A percentile compares a stretch with the other conserved stretches of the same genome.
phyloP scores from a whole-genome alignment of 2,797 vertebrate genomes.

The Psittacula derbiana region DNA sequence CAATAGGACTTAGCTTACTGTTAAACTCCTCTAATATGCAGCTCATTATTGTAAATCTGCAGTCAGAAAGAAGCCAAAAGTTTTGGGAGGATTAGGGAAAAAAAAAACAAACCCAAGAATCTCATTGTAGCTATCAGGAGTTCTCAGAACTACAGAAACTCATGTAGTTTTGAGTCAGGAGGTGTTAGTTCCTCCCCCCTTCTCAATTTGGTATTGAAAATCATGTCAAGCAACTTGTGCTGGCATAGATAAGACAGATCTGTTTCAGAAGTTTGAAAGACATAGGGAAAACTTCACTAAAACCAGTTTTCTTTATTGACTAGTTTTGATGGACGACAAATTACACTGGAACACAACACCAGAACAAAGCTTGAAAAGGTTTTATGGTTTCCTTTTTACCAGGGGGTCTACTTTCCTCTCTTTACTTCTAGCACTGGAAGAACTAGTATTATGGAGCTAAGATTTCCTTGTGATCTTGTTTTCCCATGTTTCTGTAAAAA shows the following conservation, averaged over 20 bases:
- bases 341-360: not conserved
- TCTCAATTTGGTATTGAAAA: not conserved
- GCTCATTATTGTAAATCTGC: not conserved
- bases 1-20: not conserved
- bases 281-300: not conserved
- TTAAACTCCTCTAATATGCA: not conserved
- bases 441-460: not conserved
- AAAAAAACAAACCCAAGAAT: not conserved
- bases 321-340: not conserved
- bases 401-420: not conserved
- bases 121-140: not conserved
- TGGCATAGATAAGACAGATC: not conserved
- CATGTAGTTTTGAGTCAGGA: not conserved
- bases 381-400: not conserved
- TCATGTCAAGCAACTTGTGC: not conserved
- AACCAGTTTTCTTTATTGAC: not conserved
- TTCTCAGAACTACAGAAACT: not conserved
- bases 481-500: not conserved
- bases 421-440: not conserved
- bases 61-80: not conserved
- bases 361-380: not conserved
- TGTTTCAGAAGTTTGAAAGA: not conserved
- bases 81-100: not conserved
- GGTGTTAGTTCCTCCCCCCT: fast-evolving
- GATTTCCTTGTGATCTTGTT: not conserved